A percentile compares a stretch with the other conserved stretches of the same genome.
Conservation (phyloP, 2,113 vertebrate genomes). For the Malurus melanocephalus region DNA sequence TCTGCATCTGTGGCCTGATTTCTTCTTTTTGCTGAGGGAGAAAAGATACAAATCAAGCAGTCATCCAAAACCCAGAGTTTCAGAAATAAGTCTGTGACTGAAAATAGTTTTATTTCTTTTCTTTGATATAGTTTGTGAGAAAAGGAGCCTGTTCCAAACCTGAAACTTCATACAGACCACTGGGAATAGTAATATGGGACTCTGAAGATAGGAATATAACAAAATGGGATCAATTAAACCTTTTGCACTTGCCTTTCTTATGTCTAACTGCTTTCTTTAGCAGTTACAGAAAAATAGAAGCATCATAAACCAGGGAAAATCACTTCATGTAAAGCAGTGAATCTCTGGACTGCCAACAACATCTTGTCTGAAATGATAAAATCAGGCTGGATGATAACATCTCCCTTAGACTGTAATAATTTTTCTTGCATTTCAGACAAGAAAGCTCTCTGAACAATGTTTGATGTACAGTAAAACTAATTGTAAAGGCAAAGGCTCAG, state of each 20-base stretch:
- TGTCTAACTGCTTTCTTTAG: not conserved
- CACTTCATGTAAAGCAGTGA: not conserved
- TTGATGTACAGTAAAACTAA: slow-evolving; percentile 33
- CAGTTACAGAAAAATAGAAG: not conserved
- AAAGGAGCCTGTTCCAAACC: not conserved
- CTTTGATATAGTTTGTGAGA: not conserved
- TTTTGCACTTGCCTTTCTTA: not conserved
- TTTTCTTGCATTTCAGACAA: not conserved
- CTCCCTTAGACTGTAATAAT: not conserved
- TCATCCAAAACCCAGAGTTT: not conserved
- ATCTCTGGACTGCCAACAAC: not conserved
- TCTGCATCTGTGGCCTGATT: not conserved
- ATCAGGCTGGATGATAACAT: not conserved
- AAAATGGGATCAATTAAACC: not conserved
- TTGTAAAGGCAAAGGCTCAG: slow-evolving; percentile 12
- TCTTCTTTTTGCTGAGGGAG: not conserved
- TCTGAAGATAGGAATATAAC: not conserved
- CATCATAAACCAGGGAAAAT: not conserved
- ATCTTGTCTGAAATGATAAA: not conserved
- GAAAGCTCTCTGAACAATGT: not conserved
- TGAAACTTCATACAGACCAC: not conserved
- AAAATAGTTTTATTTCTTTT: not conserved
- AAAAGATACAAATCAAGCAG: not conserved
- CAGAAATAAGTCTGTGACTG: not conserved
- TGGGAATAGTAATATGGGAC: not conserved